Conservation (phyloP, 2,797 vertebrate species). For the Dromococcyx pavoninus region DNA sequence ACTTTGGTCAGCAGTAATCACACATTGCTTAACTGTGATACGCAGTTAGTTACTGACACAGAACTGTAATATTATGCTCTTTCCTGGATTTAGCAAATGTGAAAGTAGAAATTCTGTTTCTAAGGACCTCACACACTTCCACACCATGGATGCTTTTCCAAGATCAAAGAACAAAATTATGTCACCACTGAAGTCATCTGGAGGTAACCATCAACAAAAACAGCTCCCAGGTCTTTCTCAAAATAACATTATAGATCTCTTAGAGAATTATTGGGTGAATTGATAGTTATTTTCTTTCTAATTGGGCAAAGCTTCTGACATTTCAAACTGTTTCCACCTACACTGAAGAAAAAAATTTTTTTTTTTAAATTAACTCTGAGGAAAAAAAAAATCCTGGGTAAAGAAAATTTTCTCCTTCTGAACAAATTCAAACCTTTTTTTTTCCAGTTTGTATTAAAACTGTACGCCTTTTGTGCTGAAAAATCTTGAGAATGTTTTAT, state of each 20-base stretch:
- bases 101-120: not conserved
- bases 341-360: not conserved
- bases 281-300: not conserved
- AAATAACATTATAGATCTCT: not conserved
- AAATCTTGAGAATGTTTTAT: not conserved
- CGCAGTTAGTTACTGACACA: constrained; percentile 31
- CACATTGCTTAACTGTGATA: not conserved
- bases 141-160: not conserved
- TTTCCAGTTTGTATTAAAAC: not conserved
- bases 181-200: not conserved
- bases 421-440: not conserved
- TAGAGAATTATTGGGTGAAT: not conserved
- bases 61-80: not conserved
- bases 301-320: not conserved
- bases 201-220: not conserved
- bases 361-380: not conserved
- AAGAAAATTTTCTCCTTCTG: not conserved
- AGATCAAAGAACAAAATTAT: constrained; percentile 14
- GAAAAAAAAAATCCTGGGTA: not conserved
- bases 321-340: not conserved
- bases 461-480: not conserved
- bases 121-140: not conserved
- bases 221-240: not conserved
- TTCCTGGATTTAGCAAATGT: constrained; percentile 28
- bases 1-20: constrained; percentile 17